Conservation (phyloP, 2,113 vertebrate species). For the Oreochromis aureus region DNA sequence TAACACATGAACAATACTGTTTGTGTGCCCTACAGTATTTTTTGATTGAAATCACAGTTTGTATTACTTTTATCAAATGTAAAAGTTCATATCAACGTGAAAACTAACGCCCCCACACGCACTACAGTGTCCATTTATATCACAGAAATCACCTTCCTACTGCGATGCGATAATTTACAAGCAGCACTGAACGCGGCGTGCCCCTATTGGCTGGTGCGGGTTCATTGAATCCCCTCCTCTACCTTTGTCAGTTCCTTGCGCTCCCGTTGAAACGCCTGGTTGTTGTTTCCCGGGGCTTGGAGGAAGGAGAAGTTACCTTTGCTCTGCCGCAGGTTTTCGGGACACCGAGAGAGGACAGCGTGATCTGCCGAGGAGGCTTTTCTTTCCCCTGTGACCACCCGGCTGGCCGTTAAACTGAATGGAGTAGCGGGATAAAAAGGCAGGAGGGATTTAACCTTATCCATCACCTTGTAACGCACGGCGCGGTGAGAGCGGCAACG, state of each 20-base stretch:
- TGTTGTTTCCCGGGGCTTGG: slow-evolving; percentile 47
- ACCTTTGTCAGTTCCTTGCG: slow-evolving; percentile 74
- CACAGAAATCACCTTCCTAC: not conserved
- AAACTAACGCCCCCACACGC: not conserved
- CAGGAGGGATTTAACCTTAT: not conserved
- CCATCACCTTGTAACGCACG: slow-evolving; percentile 30
- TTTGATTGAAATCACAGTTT: not conserved
- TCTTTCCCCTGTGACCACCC: not conserved
- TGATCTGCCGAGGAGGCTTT: not conserved
- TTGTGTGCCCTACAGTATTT: not conserved
- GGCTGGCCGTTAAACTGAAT: not conserved
- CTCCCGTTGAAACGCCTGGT: slow-evolving; percentile 60
- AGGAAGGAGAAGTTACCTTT: slow-evolving; percentile 13
- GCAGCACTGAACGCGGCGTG: slow-evolving; percentile 1
- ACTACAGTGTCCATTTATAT: not conserved
- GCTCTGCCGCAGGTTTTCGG: not conserved
- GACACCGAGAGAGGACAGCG: not conserved
- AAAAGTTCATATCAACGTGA: not conserved
- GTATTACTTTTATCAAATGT: not conserved
- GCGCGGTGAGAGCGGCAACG: not conserved
- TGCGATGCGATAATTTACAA: not conserved
- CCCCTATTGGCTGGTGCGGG: slow-evolving; percentile 59
- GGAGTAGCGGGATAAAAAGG: not conserved
- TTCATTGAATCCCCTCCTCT: slow-evolving; percentile 71
- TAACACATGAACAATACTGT: not conserved